Conservation (phyloP, 2,797 vertebrate species). For the Pampus argenteus region DNA sequence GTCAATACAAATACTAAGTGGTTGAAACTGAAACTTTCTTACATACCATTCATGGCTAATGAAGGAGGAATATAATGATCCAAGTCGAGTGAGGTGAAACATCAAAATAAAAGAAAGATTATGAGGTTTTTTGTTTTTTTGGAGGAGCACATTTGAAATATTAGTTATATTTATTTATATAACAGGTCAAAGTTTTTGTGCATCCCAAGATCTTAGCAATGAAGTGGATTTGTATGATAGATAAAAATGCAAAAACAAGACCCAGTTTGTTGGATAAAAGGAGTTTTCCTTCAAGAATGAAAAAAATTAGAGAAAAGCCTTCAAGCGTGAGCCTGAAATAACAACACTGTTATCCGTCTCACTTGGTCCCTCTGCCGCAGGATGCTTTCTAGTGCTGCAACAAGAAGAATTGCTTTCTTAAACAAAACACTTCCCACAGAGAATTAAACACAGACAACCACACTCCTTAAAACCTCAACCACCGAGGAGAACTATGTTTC, state of each 20-base stretch:
- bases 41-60: not conserved
- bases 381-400: conserved; percentile 54
- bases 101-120: not conserved
- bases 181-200: not conserved
- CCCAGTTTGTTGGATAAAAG: too few species aligned
- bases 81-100: not conserved
- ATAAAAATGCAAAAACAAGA: conserved; percentile 2
- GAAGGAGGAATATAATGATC: not conserved
- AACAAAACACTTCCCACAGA: conserved; percentile 69
- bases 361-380: conserved; percentile 48
- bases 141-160: not conserved
- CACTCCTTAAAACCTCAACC: conserved; percentile 45
- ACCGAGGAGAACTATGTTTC: conserved; percentile 21
- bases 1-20: conserved; percentile 46
- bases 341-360: conserved; percentile 33
- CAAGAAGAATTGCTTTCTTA: conserved; percentile 57
- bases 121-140: not conserved
- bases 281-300: not conserved
- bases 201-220: not conserved
- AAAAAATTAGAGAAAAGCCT: conserved; percentile 9
- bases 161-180: not conserved
- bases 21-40: conserved; percentile 35
- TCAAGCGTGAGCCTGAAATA: conserved; percentile 56
- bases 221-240: not conserved
- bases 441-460: conserved; percentile 63